A percentile compares a stretch with the other conserved stretches of the same genome.
Evolutionary conservation across 2,888 invertebrate species (phyloP).

Genomic region (Oeneis ivallda): DNA sequence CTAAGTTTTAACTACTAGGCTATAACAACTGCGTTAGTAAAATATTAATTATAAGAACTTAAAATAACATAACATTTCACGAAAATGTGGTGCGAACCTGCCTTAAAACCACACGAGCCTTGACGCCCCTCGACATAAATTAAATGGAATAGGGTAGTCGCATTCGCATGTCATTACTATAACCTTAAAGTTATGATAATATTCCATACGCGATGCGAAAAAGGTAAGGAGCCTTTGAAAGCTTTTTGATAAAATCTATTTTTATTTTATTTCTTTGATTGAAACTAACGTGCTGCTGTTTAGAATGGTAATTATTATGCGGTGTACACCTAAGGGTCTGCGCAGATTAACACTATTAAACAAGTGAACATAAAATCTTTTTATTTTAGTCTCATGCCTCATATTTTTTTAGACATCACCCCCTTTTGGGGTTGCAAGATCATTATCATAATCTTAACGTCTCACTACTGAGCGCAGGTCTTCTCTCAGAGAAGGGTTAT

Average conservation of each 20-base stretch:
- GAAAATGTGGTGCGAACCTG: not conserved
- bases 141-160: not conserved
- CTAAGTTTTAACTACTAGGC: no score
- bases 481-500: no score
- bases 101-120: not conserved
- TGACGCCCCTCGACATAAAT: not conserved
- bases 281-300: not conserved
- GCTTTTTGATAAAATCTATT: constrained; percentile 33
- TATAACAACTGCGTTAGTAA: no score
- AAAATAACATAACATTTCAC: not conserved
- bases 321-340: no score
- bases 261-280: constrained; percentile 15
- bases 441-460: no score
- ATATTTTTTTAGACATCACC: no score
- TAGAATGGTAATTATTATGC: not conserved
- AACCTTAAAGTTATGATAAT: not conserved
- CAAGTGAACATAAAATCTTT: no score
- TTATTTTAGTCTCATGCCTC: no score
- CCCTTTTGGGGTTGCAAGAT: no score
- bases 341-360: no score
- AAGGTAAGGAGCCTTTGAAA: constrained; percentile 23
- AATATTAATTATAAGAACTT: no score
- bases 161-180: constrained; percentile 1
- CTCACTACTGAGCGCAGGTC: no score
- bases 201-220: not conserved